Evolutionary conservation across 1,140 invertebrate genomes (phyloP).

Genomic region (Hormaphis cornu): DNA sequence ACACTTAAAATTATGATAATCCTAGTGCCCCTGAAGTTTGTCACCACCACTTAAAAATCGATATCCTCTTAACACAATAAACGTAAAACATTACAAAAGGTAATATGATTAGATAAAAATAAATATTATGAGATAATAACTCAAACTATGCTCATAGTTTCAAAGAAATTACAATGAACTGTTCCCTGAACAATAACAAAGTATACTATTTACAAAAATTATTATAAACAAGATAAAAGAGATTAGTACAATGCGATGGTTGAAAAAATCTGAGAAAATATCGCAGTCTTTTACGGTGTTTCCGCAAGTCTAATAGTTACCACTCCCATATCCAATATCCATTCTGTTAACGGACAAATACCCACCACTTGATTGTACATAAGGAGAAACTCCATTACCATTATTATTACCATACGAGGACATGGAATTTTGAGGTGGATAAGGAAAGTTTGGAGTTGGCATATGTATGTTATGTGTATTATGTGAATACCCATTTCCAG

Average conservation of each 20-base stretch:
- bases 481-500: constrained; percentile 34
- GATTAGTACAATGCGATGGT: constrained; percentile 20
- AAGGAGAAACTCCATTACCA: constrained; percentile 45
- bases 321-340: constrained; percentile 47
- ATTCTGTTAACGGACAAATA: constrained; percentile 44
- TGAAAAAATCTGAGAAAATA: constrained; percentile 23
- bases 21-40: too few relatives aligned
- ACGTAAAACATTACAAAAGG: not conserved
- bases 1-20: too few relatives aligned
- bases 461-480: constrained; percentile 46
- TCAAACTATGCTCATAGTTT: constrained; percentile 17
- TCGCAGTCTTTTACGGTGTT: constrained; percentile 15
- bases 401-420: constrained; percentile 42
- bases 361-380: constrained; percentile 43
- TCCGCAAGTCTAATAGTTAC: constrained; percentile 45
- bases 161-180: constrained; percentile 3
- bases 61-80: too few relatives aligned
- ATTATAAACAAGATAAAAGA: constrained; percentile 19
- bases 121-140: constrained; percentile 6
- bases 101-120: constrained; percentile 5
- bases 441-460: constrained; percentile 49
- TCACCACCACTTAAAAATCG: too few relatives aligned
- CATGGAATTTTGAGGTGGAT: constrained; percentile 39
- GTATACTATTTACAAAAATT: constrained; percentile 15
- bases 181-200: constrained; percentile 15